Evolutionary conservation across 2,888 invertebrate species (phyloP).

Genomic region (Tuta absoluta): DNA sequence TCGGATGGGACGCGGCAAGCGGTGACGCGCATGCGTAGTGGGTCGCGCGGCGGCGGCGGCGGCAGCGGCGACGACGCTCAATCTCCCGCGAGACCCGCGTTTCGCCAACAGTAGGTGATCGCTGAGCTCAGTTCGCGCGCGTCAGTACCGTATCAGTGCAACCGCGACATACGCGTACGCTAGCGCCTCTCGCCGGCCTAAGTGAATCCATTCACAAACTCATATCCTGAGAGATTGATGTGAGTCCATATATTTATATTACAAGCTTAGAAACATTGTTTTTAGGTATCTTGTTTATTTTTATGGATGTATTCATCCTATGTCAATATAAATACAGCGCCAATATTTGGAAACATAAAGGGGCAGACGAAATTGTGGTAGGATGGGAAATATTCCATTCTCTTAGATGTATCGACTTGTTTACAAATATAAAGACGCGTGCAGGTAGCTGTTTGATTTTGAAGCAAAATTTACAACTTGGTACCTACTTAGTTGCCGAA

Average conservation of each 20-base stretch:
- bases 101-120: constrained; percentile 50
- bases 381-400: constrained; percentile 2
- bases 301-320: not conserved
- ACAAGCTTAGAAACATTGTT: not conserved
- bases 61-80: constrained; percentile 40
- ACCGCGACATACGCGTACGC: constrained; percentile 55
- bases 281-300: not conserved
- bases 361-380: not conserved
- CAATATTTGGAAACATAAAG: constrained; percentile 14
- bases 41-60: constrained; percentile 24
- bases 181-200: constrained; percentile 43
- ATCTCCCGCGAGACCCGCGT: constrained; percentile 39
- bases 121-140: constrained; percentile 37
- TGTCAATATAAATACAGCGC: not conserved
- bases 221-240: constrained; percentile 51
- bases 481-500: constrained; percentile 28
- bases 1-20: constrained; percentile 27
- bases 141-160: constrained; percentile 59
- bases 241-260: constrained; percentile 48
- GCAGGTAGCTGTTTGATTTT: not conserved
- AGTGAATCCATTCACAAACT: constrained; percentile 61
- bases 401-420: not conserved
- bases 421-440: constrained; percentile 1
- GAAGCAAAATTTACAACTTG: not conserved
- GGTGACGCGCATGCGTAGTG: constrained; percentile 43